A percentile compares a stretch with the other conserved stretches of the same genome.
Evolutionary conservation across 2,888 invertebrate species (phyloP).

Genomic region (Labia minor): DNA sequence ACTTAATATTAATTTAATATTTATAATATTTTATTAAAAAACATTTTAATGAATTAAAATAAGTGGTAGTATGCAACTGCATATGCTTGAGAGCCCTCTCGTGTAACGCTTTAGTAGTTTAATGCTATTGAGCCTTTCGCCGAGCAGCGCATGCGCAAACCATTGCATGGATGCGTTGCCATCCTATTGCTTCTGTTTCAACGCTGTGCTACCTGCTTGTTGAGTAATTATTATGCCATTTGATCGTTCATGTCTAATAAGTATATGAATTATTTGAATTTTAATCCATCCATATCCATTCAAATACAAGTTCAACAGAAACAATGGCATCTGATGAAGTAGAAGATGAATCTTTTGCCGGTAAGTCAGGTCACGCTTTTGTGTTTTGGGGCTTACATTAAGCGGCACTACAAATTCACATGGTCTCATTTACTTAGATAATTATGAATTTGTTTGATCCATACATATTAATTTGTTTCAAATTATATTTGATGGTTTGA

Average conservation of each 20-base stretch:
- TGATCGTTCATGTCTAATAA: constrained; percentile 4
- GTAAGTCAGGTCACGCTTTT: constrained; percentile 47
- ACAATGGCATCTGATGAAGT: constrained; percentile 78
- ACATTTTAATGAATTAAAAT: no score
- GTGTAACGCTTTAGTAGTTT: not conserved
- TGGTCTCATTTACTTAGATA: constrained; percentile 27
- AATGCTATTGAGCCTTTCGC: not conserved
- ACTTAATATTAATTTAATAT: no score
- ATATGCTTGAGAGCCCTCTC: not conserved
- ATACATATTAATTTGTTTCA: no score
- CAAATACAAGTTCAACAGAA: not conserved
- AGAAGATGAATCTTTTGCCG: constrained; percentile 75
- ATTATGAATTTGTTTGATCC: constrained; percentile 18
- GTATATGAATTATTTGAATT: not conserved
- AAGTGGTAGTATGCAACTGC: no score
- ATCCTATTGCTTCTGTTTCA: not conserved
- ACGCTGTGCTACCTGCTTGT: not conserved
- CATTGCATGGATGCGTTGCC: not conserved
- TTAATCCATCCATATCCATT: not conserved
- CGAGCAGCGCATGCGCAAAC: not conserved
- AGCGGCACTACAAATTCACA: constrained; percentile 32
- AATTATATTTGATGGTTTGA: no score
- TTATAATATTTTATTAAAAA: no score
- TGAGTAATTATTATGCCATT: constrained; percentile 8
- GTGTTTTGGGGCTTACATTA: constrained; percentile 31